Evolutionary conservation across 1,140 invertebrate species (phyloP).

Genomic region (Pachypsylla venusta): DNA sequence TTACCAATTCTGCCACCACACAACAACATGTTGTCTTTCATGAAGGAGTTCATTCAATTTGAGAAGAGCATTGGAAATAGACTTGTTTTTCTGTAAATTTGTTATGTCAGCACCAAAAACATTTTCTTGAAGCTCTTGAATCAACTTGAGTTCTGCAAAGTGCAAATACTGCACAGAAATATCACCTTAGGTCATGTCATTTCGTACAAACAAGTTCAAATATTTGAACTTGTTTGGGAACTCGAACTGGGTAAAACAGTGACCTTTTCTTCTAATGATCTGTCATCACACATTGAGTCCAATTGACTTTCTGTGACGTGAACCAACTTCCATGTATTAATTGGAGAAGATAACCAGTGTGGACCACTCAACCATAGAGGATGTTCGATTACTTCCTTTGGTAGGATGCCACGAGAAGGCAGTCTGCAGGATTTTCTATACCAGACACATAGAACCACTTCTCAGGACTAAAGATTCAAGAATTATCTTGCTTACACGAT

Average conservation of each 20-base stretch:
- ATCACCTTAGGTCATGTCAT: not conserved
- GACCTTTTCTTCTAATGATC: not conserved
- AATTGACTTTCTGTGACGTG: not conserved
- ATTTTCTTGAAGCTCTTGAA: not conserved
- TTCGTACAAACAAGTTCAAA: not conserved
- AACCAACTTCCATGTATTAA: not conserved
- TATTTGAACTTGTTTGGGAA: not conserved
- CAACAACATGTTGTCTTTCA: slow-evolving; percentile 27
- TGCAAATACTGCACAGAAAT: not conserved
- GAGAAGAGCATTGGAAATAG: not conserved
- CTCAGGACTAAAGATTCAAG: slow-evolving; percentile 17
- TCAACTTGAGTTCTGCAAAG: not conserved
- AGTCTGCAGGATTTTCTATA: slow-evolving; percentile 33
- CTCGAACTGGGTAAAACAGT: not conserved
- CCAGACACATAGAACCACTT: slow-evolving; percentile 32
- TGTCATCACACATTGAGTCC: not conserved
- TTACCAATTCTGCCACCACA: slow-evolving; percentile 30
- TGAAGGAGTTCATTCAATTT: slow-evolving; percentile 26
- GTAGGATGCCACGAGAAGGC: slow-evolving; percentile 28
- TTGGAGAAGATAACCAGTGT: slow-evolving; percentile 14
- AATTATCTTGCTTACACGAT: slow-evolving; percentile 30
- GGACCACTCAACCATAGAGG: slow-evolving; percentile 22
- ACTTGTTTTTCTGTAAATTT: not conserved
- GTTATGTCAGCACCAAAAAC: not conserved
- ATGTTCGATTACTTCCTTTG: slow-evolving; percentile 17